A percentile compares a stretch with the other conserved stretches of the same genome.
Evolutionary conservation across 2,888 invertebrate species (phyloP).

Genomic region (Rhabditoides inermis): DNA sequence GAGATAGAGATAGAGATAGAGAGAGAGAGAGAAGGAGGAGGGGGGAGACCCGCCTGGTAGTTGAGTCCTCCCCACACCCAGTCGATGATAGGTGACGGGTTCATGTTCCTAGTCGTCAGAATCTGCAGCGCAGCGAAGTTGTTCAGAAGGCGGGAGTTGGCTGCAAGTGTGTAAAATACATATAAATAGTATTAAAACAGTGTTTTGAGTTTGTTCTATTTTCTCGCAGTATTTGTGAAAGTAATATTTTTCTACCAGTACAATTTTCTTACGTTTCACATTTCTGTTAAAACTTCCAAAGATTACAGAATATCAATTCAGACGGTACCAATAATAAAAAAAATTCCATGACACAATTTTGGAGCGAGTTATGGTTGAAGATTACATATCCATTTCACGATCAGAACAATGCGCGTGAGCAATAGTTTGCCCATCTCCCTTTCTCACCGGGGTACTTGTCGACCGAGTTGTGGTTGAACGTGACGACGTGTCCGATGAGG

Average conservation of each 20-base stretch:
- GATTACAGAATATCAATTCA: too few species aligned
- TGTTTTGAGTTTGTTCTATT: too few species aligned
- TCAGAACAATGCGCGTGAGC: background rate
- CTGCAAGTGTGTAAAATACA: conserved; percentile 28
- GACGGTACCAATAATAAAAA: background rate
- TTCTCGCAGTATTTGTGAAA: background rate
- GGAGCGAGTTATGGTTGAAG: background rate
- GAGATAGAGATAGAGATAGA: too few species aligned
- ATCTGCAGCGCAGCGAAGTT: conserved; percentile 50
- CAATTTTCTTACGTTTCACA: too few species aligned
- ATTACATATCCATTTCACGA: background rate
- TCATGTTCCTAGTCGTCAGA: conserved; percentile 49
- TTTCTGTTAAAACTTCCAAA: too few species aligned
- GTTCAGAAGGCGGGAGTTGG: conserved; percentile 44
- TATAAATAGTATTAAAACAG: too few species aligned
- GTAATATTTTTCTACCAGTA: conserved; percentile 1
- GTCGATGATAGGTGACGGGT: conserved; percentile 43
- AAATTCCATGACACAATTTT: conserved; percentile 5
- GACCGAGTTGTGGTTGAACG: conserved; percentile 50
- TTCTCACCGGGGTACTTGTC: conserved; percentile 45
- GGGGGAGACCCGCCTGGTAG: conserved; percentile 27
- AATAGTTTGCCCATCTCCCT: background rate
- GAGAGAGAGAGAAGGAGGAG: background rate
- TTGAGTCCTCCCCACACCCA: conserved; percentile 52
- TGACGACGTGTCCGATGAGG: conserved; percentile 46